Evolutionary conservation across 2,888 invertebrate genomes (phyloP).

Genomic region (Platypus cylindrus): DNA sequence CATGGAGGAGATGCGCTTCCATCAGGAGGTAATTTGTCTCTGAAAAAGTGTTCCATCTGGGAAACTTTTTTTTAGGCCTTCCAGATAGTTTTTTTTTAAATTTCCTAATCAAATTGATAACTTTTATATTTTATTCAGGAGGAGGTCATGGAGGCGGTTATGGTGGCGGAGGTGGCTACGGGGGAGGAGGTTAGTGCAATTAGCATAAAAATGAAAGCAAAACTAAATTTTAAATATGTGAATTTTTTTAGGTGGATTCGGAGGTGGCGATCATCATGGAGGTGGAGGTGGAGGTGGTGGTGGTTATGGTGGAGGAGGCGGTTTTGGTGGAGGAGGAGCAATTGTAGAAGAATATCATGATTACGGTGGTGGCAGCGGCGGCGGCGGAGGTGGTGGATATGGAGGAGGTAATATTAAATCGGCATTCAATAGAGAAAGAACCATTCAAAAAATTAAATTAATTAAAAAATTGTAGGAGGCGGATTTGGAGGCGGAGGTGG

Average conservation of each 20-base stretch:
- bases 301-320: constrained; percentile 1
- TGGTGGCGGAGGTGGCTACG: constrained; percentile 7
- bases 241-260: constrained; percentile 8
- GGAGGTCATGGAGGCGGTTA: constrained; percentile 13
- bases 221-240: constrained; percentile 4
- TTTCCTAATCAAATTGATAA: no score
- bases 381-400: constrained; percentile 5
- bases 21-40: no score
- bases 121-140: no score
- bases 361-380: constrained; percentile 7
- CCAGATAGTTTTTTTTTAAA: no score
- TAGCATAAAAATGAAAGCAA: neutral
- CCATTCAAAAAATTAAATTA: neutral
- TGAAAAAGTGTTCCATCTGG: no score
- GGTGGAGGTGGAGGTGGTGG: constrained; percentile 7
- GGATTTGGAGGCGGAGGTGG: constrained; percentile 3
- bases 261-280: constrained; percentile 9
- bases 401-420: no score
- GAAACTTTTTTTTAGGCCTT: no score
- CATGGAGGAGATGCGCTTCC: constrained; percentile 13
- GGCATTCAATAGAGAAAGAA: neutral
- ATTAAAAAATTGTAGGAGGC: neutral
- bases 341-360: constrained; percentile 4
- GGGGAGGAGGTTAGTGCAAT: constrained; percentile 7
- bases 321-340: constrained; percentile 4